A percentile compares a stretch with the other conserved stretches of the same genome.
These are phyloP conservation scores for Polydrusus tereticollis DNA, from an alignment of 2,888 invertebrate genomes.

Conservation along the genomic window DNA sequence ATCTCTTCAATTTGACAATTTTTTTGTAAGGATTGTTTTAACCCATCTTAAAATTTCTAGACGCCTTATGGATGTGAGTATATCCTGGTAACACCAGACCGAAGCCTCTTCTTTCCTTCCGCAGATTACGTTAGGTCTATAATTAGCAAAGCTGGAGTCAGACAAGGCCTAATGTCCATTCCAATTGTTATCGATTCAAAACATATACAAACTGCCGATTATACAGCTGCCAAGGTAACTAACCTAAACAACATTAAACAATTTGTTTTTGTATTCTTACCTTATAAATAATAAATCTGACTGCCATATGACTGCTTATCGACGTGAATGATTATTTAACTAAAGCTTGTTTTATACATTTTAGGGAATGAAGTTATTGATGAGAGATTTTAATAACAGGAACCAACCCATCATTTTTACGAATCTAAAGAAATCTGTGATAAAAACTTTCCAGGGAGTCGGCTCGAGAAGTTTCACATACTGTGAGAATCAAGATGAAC, in stretches of 20 bases:
- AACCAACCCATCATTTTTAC: conserved; percentile 72
- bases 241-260: background rate
- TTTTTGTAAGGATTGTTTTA: too few species aligned
- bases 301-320: too few species aligned
- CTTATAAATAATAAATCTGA: too few species aligned
- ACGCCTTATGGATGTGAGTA: conserved; percentile 70
- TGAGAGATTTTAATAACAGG: conserved; percentile 72
- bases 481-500: conserved; percentile 70
- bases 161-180: conserved; percentile 70
- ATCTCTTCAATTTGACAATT: too few species aligned
- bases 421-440: conserved; percentile 72
- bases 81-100: conserved; percentile 73
- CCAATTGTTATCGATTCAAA: conserved; percentile 75
- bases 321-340: too few species aligned
- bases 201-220: conserved; percentile 76
- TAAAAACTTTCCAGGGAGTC: conserved; percentile 72
- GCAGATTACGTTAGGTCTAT: conserved; percentile 76
- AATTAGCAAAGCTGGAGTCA: conserved; percentile 79
- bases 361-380: conserved; percentile 74
- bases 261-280: background rate
- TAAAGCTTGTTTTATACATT: conserved; percentile 45
- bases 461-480: conserved; percentile 71
- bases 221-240: conserved; percentile 74
- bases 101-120: conserved; percentile 75
- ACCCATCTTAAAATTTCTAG: conserved; percentile 60